Conservation (phyloP, 2,113 vertebrate genomes). For the Grus americana region DNA sequence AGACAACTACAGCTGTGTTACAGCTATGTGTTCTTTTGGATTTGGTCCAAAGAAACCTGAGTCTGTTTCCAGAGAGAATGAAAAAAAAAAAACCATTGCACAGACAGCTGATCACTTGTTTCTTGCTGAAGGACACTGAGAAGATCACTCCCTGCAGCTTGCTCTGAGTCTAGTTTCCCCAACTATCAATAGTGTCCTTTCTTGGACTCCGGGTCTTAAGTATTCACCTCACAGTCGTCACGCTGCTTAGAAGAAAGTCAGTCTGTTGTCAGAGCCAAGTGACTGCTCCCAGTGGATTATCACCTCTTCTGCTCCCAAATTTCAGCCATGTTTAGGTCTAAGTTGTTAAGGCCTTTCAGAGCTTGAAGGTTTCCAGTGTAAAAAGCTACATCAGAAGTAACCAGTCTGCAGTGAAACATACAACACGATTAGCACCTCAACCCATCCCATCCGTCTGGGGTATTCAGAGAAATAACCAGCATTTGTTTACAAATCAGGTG, state of each 20-base stretch:
- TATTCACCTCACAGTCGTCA: slow-evolving; percentile 40
- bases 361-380: slow-evolving; percentile 96
- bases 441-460: rapidly evolving
- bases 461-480: not conserved
- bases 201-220: slow-evolving; percentile 25
- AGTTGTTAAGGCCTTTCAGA: slow-evolving; percentile 88
- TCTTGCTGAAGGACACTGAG: slow-evolving; percentile 55
- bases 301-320: slow-evolving; percentile 99
- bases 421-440: not conserved
- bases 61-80: slow-evolving; percentile 81
- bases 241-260: slow-evolving; percentile 30
- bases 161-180: slow-evolving; percentile 40
- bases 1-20: slow-evolving; percentile 83
- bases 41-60: slow-evolving; percentile 90
- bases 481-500: rapidly evolving
- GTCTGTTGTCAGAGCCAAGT: slow-evolving; percentile 43
- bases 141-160: slow-evolving; percentile 62
- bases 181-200: not conserved
- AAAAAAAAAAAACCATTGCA: slow-evolving; percentile 64
- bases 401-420: slow-evolving; percentile 79
- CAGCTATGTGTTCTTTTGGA: slow-evolving; percentile 84
- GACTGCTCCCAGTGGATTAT: slow-evolving; percentile 67
- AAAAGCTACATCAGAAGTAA: slow-evolving; percentile 96
- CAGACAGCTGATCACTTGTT: slow-evolving; percentile 72
- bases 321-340: slow-evolving; percentile 95